Evolutionary conservation across 23 tunicate genomes (phyloP), one percentile per base, ranked within the genome.

Genomic region (Aplidium turbinatum): DNA sequence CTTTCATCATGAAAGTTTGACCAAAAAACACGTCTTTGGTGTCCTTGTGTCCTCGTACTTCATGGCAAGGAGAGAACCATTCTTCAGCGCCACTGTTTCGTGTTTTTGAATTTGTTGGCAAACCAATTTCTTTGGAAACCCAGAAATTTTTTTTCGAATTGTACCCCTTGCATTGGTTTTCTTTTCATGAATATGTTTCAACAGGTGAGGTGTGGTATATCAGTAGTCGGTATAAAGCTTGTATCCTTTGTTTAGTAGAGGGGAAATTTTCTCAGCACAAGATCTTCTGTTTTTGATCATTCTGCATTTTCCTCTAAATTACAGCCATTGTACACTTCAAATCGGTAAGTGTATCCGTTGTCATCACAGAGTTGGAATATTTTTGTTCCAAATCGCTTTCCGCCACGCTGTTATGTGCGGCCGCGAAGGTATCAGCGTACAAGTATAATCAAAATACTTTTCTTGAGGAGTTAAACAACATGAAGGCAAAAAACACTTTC

Each of bases 101-200:
- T 60, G 67, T 31, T 60, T 60, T 60, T 60, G 35, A 29, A 60
- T 29, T 60, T 38, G 67, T 60, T 60, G 13, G 31, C 67, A 31
- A 54, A 60, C 31, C 67, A 60, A 38, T 60, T 60, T 60, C 35
- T 60, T 29, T 26, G 67, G 67, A 60, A 60, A 60, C 30, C 67
- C 67, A 29, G 67, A 29, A 16, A 60, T 60, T 29, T 60, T 24
- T 60, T 60, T 60, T 60, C 35, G 34, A 38, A 38, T 38, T 29
- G 67, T 60, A 22, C 67, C 67, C 30, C 67, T 29, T 29, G 67
- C 67, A 31, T 60, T 60, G 7, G 67, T 26, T 60, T 29, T 36
- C 38, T 60, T 60, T 9, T 29, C 67, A 26, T 60, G 67, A 26
- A 29, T 16, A 38, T 60, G 5, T 38, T 29, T 60, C 35, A 60